These are phyloP conservation scores for Megaceryle maxima DNA, from an alignment of 2,113 vertebrate species.

Conservation along the genomic window DNA sequence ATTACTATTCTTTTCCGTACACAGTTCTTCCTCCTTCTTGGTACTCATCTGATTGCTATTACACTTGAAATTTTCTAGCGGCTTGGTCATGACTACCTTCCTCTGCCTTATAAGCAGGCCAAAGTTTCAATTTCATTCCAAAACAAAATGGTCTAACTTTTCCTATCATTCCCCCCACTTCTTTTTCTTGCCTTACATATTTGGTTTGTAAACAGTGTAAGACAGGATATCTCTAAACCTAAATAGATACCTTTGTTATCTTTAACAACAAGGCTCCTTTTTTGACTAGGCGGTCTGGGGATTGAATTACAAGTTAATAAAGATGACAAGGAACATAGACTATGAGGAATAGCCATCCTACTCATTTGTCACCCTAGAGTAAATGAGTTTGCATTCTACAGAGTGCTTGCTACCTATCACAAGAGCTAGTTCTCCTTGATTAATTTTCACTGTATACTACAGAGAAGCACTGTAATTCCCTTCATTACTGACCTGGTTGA, in stretches of 20 bases:
- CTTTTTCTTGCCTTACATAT: not conserved
- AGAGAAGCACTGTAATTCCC: not conserved
- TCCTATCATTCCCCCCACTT: not conserved
- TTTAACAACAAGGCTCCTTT: not conserved
- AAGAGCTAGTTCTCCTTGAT: not conserved
- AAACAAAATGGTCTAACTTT: not conserved
- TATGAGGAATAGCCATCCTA: not conserved
- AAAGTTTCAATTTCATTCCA: not conserved
- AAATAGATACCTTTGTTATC: not conserved
- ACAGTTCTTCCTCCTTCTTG: not conserved
- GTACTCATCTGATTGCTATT: not conserved
- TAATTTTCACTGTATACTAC: not conserved
- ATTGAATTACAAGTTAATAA: not conserved
- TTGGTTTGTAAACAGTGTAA: not conserved
- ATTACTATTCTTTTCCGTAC: not conserved
- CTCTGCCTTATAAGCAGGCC: not conserved
- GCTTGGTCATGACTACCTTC: not conserved
- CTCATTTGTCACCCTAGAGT: not conserved
- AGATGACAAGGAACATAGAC: not conserved
- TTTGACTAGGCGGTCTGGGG: not conserved
- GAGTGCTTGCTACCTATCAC: not conserved
- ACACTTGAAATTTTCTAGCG: not conserved
- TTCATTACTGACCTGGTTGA: not conserved
- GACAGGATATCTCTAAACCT: not conserved
- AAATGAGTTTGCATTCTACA: not conserved